These are phyloP conservation scores for Nilaparvata lugens DNA, from an alignment of 1,140 invertebrate genomes.

Conservation along the genomic window DNA sequence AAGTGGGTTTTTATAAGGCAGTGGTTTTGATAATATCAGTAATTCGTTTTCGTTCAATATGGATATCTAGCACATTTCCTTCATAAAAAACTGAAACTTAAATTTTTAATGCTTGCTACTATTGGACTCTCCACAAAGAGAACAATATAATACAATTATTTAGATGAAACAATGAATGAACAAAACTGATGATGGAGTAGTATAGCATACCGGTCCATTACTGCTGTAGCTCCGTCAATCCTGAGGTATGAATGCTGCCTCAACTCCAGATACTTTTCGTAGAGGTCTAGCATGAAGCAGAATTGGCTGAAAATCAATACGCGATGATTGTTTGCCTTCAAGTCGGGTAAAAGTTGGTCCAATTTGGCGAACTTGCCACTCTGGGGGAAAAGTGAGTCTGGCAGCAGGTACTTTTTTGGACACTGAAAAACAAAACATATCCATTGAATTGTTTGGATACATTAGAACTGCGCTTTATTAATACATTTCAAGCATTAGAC, in stretches of 20 bases:
- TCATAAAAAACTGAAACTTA: no score
- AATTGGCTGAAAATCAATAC: slow-evolving; percentile 94
- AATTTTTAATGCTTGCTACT: no score
- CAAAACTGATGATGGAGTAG: no score
- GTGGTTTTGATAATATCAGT: no score
- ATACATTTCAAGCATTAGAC: no score
- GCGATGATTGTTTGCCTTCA: slow-evolving; percentile 63
- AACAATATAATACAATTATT: not conserved
- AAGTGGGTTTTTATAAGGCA: no score
- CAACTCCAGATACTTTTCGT: slow-evolving; percentile 73
- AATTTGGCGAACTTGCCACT: slow-evolving; percentile 80
- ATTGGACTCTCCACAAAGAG: slow-evolving; percentile 8
- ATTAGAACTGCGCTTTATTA: no score
- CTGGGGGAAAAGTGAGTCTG: slow-evolving; percentile 57
- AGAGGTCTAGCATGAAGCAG: slow-evolving; percentile 82
- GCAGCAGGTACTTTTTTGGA: slow-evolving; percentile 40
- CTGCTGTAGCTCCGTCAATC: slow-evolving; percentile 76
- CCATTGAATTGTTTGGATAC: no score
- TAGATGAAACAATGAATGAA: no score
- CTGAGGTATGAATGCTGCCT: slow-evolving; percentile 62
- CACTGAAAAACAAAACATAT: slow-evolving; percentile 23
- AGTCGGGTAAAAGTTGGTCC: slow-evolving; percentile 62
- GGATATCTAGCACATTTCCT: no score
- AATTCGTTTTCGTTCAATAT: no score
- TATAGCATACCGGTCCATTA: slow-evolving; percentile 56